These are phyloP conservation scores for Panagrolaimus sp. DNA, from an alignment of 1,140 invertebrate genomes.

Conservation along the genomic window DNA sequence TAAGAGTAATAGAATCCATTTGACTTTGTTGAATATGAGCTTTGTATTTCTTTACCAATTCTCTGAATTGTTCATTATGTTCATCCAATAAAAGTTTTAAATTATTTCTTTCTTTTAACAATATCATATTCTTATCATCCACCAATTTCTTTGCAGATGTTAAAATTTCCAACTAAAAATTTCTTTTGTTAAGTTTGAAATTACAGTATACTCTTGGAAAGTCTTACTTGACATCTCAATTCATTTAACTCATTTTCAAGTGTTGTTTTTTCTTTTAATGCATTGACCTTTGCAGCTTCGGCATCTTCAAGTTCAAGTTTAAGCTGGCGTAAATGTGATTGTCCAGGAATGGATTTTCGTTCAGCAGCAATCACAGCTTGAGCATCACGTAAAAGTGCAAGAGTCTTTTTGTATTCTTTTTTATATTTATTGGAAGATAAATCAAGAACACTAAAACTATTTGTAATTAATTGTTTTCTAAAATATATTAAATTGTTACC, in stretches of 20 bases:
- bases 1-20: too few species aligned
- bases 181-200: too few species aligned
- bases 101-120: not conserved
- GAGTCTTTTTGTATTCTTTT: not conserved
- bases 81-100: slow-evolving; percentile 11
- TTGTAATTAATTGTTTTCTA: too few species aligned
- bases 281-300: slow-evolving; percentile 20
- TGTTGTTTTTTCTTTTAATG: slow-evolving; percentile 18
- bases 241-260: slow-evolving; percentile 28
- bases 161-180: not conserved
- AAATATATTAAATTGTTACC: slow-evolving; percentile 4
- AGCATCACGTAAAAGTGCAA: slow-evolving; percentile 1
- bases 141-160: not conserved
- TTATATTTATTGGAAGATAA: slow-evolving; percentile 10
- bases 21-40: not conserved
- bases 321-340: slow-evolving; percentile 23
- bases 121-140: not conserved
- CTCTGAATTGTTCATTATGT: slow-evolving; percentile 1
- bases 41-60: not conserved
- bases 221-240: slow-evolving; percentile 15
- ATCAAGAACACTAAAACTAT: slow-evolving; percentile 11
- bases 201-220: too few species aligned
- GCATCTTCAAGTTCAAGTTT: slow-evolving; percentile 31
- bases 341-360: slow-evolving; percentile 14
- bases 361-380: slow-evolving; percentile 16